These are phyloP conservation scores for Coregonus clupeaformis DNA, from an alignment of 2,113 vertebrate species.

Conservation along the genomic window DNA sequence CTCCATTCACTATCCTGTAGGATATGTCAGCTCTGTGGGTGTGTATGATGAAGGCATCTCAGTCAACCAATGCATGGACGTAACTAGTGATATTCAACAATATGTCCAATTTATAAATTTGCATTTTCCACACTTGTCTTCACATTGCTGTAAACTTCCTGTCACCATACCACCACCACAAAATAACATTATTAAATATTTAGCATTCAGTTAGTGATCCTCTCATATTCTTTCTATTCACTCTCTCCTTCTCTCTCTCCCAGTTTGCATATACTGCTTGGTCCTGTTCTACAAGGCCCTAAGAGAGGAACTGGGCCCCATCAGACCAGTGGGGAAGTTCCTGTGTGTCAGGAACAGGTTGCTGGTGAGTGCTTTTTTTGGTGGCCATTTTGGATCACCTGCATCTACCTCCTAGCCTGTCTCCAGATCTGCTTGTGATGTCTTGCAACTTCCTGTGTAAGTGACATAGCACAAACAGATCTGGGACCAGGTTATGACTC, in stretches of 20 bases:
- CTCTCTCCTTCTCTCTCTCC: constrained; percentile 19
- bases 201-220: not conserved
- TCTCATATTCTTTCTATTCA: not conserved
- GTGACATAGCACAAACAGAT: too few relatives aligned
- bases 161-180: not conserved
- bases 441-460: too few relatives aligned
- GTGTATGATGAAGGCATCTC: constrained; percentile 96
- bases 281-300: constrained; percentile 95
- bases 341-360: constrained; percentile 98
- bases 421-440: too few relatives aligned
- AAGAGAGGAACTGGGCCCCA: constrained; percentile 88
- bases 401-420: too few relatives aligned
- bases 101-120: too few relatives aligned
- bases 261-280: constrained; percentile 99
- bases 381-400: too few relatives aligned
- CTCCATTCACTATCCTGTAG: constrained; percentile 53
- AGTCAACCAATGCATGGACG: constrained; percentile 96
- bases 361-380: constrained; percentile 85
- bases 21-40: constrained; percentile 86
- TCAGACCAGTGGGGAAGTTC: constrained; percentile 96
- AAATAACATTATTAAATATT: not conserved
- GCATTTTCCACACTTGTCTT: constrained; percentile 12
- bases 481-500: not conserved
- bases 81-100: constrained; percentile 98
- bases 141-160: not conserved